Conservation (phyloP, 1,140 invertebrate species). For the Acromyrmex heyeri region DNA sequence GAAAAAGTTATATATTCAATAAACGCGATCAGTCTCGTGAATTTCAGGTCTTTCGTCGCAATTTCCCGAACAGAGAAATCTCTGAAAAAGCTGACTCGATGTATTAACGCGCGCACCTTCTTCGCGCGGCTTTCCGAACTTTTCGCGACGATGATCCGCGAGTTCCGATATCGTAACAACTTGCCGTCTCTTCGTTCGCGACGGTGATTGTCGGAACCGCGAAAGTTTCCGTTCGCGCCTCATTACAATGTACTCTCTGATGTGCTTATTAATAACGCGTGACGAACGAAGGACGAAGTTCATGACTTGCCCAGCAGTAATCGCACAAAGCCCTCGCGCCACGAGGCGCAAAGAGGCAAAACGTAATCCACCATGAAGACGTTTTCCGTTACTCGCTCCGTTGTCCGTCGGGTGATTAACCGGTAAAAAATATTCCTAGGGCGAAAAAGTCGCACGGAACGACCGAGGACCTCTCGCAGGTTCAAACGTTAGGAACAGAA, state of each 20-base stretch:
- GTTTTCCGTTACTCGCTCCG: constrained; percentile 48
- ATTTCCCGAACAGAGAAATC: background rate
- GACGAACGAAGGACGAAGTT: constrained; percentile 37
- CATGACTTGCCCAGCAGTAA: constrained; percentile 23
- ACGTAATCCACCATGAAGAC: constrained; percentile 59
- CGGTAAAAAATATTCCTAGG: constrained; percentile 31
- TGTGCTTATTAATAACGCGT: constrained; percentile 52
- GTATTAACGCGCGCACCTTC: background rate
- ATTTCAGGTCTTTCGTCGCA: no score
- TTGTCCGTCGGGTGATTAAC: constrained; percentile 31
- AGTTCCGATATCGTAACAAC: background rate
- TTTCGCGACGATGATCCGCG: background rate
- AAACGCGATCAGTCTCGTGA: no score
- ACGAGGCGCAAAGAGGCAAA: constrained; percentile 33
- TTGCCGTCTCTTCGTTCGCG: background rate
- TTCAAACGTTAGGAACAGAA: background rate
- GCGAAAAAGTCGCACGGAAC: constrained; percentile 20
- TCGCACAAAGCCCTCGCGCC: constrained; percentile 44
- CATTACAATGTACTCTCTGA: background rate
- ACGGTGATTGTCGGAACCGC: constrained; percentile 1
- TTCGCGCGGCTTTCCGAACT: background rate
- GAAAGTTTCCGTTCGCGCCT: constrained; percentile 26
- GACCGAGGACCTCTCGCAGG: background rate
- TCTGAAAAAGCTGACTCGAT: background rate
- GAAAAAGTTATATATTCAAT: no score